phyloP scores from a whole-genome alignment of 2,797 vertebrate genomes.

The Toxotes lorentzi region DNA sequence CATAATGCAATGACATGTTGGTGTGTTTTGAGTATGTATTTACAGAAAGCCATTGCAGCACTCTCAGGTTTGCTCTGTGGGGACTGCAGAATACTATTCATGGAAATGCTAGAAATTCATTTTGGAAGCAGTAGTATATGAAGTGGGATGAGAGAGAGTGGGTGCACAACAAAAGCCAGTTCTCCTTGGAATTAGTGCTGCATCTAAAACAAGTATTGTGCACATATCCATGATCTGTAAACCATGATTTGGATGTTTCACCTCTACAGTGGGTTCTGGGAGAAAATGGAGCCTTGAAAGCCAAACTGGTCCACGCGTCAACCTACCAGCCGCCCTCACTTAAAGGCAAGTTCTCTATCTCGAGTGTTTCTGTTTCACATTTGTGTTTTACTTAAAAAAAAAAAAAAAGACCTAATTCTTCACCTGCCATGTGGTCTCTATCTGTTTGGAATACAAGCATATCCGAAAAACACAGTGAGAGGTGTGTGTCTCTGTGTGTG shows the following conservation, averaged over 20 bases:
- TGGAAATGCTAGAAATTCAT: slow-evolving; percentile 7
- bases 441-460: slow-evolving; percentile 51
- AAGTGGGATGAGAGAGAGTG: slow-evolving; percentile 5
- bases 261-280: slow-evolving; percentile 86
- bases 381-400: background rate
- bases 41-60: too few species aligned
- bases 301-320: slow-evolving; percentile 88
- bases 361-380: background rate
- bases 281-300: slow-evolving; percentile 89
- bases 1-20: background rate
- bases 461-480: slow-evolving; percentile 54
- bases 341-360: slow-evolving; percentile 86
- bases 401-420: slow-evolving; percentile 32
- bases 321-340: slow-evolving; percentile 93
- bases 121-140: background rate
- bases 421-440: slow-evolving; percentile 50
- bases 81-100: background rate
- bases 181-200: background rate
- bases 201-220: background rate
- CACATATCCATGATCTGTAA: background rate
- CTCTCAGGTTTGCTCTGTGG: slow-evolving; percentile 1
- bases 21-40: background rate
- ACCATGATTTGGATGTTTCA: slow-evolving; percentile 19
- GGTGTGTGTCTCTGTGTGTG: slow-evolving; percentile 31
- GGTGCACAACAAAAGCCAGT: background rate